phyloP scores from a whole-genome alignment of 2,797 vertebrate species.

The Anomalospiza imberbis region DNA sequence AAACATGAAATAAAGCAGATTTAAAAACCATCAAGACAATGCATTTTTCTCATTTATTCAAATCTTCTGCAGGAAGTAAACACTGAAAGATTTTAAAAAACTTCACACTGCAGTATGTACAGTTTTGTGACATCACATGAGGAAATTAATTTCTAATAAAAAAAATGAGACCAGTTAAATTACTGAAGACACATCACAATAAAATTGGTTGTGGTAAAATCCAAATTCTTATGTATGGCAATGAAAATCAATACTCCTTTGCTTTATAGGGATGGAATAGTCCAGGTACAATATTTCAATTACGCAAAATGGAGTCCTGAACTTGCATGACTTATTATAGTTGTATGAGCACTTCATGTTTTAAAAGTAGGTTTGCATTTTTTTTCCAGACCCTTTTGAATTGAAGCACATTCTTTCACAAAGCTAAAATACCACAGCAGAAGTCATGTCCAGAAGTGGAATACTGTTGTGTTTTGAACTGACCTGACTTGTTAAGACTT shows the following conservation, averaged over 20 bases:
- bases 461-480: conserved; percentile 76
- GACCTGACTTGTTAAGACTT: conserved; percentile 76
- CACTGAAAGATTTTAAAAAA: conserved; percentile 83
- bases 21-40: conserved; percentile 71
- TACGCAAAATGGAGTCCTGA: conserved; percentile 64
- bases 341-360: conserved; percentile 59
- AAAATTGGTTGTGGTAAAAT: conserved; percentile 74
- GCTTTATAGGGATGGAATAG: conserved; percentile 52
- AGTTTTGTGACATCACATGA: conserved; percentile 79
- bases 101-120: conserved; percentile 82
- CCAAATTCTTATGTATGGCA: conserved; percentile 67
- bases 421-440: conserved; percentile 76
- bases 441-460: conserved; percentile 77
- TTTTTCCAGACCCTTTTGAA: conserved; percentile 73
- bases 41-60: conserved; percentile 83
- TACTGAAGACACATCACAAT: conserved; percentile 73
- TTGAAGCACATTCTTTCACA: conserved; percentile 79
- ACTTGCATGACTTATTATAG: conserved; percentile 58
- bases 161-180: conserved; percentile 77
- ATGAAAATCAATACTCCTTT: conserved; percentile 64
- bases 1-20: conserved; percentile 64
- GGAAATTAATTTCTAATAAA: conserved; percentile 77
- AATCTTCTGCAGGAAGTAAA: conserved; percentile 84
- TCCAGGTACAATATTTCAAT: conserved; percentile 55
- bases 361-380: conserved; percentile 61